phyloP scores from a whole-genome alignment of 2,888 invertebrate genomes.

The Masnerella sp. region DNA sequence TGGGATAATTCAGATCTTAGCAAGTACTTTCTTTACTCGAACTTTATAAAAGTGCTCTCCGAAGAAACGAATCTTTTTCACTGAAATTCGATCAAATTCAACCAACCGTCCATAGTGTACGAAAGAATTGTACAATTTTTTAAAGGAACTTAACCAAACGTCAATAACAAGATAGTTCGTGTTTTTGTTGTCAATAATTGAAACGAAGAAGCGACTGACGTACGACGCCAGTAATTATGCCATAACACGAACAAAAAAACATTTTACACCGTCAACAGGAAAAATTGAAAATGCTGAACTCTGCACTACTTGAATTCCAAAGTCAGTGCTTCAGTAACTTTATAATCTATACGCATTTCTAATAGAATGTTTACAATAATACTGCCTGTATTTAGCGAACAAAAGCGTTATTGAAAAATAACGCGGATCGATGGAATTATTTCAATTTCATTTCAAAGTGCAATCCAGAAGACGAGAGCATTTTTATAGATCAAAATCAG shows the following conservation, averaged over 20 bases:
- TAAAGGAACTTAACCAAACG: no score
- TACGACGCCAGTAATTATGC: no score
- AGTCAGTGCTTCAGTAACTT: no score
- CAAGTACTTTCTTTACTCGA: neutral
- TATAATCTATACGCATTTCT: no score
- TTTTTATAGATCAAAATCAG: slow-evolving; percentile 3
- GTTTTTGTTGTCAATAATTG: no score
- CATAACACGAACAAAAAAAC: no score
- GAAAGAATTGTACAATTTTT: slow-evolving; percentile 4
- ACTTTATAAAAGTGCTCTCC: slow-evolving; percentile 35
- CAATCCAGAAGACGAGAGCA: slow-evolving; percentile 24
- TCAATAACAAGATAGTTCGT: neutral
- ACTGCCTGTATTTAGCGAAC: neutral
- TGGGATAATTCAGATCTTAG: neutral
- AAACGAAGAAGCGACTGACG: no score
- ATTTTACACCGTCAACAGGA: no score
- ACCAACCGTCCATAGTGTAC: slow-evolving; percentile 39
- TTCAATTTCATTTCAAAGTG: no score
- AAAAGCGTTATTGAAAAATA: neutral
- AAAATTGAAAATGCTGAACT: no score
- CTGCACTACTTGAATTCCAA: no score
- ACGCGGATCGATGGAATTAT: no score
- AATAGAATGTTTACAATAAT: slow-evolving; percentile 5
- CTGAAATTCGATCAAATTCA: slow-evolving; percentile 32
- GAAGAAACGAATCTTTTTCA: neutral